Conservation (phyloP, 2,113 vertebrate species). For the Osmerus mordax region DNA sequence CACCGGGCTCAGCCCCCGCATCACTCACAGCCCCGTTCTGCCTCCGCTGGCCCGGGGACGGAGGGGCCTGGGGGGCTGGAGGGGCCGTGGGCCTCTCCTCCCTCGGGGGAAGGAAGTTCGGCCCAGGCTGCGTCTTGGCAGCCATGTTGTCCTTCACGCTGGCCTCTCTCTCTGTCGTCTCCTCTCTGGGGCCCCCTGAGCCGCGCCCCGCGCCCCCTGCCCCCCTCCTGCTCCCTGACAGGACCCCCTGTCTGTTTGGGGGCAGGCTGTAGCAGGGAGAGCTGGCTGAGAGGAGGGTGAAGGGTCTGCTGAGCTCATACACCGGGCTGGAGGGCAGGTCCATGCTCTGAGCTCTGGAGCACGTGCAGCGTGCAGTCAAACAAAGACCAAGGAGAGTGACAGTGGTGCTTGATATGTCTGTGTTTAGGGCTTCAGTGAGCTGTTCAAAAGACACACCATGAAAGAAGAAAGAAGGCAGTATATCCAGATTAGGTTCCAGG, state of each 20-base stretch:
- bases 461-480: no score
- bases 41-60: constrained; percentile 9
- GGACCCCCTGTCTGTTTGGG: constrained; percentile 31
- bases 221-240: constrained; percentile 9
- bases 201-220: neutral
- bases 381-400: no score
- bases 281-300: constrained; percentile 65
- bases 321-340: constrained; percentile 48
- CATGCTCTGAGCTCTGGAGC: constrained; percentile 45
- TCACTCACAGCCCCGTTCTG: constrained; percentile 32
- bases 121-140: constrained; percentile 3
- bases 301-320: constrained; percentile 39
- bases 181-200: neutral
- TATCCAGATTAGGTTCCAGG: no score
- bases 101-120: constrained; percentile 12
- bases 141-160: constrained; percentile 16
- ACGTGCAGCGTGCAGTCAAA: no score
- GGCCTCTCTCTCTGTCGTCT: constrained; percentile 15
- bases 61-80: neutral
- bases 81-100: constrained; percentile 18
- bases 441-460: no score
- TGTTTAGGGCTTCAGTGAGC: no score
- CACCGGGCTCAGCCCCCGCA: constrained; percentile 18
- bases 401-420: no score
- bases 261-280: constrained; percentile 42